Evolutionary conservation across 2,888 invertebrate species (phyloP).

Genomic region (Caenorhabditis zanzibari): DNA sequence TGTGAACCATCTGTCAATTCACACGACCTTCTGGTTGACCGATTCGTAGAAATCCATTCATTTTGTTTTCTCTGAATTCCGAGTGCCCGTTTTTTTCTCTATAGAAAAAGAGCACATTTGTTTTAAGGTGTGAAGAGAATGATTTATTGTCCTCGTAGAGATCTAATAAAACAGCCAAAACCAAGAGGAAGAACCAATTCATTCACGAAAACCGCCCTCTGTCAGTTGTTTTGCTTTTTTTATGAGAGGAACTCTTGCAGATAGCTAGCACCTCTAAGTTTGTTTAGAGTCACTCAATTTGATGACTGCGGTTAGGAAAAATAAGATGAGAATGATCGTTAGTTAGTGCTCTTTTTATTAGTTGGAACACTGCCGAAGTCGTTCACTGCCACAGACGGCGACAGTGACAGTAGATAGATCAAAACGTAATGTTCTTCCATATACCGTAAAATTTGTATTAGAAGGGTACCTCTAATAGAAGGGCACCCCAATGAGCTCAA

Average conservation of each 20-base stretch:
- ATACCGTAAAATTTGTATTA: too few relatives aligned
- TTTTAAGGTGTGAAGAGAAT: conserved; percentile 42
- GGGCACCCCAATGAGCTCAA: not conserved
- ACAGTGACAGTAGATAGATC: too few relatives aligned
- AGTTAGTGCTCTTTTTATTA: too few relatives aligned
- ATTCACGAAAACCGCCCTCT: conserved; percentile 19
- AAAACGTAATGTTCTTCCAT: too few relatives aligned
- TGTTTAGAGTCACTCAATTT: conserved; percentile 13
- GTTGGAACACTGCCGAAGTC: too few relatives aligned
- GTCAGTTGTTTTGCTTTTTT: conserved; percentile 56
- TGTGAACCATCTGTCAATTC: conserved; percentile 17
- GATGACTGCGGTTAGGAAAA: conserved; percentile 7
- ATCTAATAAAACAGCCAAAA: conserved; percentile 52
- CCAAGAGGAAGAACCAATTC: conserved; percentile 28
- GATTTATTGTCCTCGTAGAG: conserved; percentile 53
- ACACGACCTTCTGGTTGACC: not conserved
- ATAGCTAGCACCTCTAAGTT: conserved; percentile 40
- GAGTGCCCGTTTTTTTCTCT: conserved; percentile 1
- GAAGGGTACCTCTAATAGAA: too few relatives aligned
- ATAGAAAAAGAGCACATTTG: conserved; percentile 17
- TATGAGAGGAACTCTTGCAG: conserved; percentile 27
- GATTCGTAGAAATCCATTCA: conserved; percentile 37
- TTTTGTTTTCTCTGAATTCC: conserved; percentile 21
- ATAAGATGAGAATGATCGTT: not conserved
- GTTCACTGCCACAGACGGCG: too few relatives aligned